Conservation (phyloP, 2,797 vertebrate genomes). For the Helostoma temminkii region DNA sequence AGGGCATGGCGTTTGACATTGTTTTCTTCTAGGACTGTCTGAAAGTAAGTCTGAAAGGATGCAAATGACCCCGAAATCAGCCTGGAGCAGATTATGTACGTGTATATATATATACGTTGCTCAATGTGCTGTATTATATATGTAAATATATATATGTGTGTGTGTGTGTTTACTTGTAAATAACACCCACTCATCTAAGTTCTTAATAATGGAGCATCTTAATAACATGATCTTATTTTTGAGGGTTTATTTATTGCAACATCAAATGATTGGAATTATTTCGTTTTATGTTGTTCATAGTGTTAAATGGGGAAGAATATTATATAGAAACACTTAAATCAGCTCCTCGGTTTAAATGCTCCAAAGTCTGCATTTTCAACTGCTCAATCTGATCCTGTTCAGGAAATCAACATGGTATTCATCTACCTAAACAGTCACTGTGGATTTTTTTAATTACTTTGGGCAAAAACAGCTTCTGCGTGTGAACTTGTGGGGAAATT, state of each 20-base stretch:
- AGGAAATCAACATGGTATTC: slow-evolving; percentile 36
- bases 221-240: slow-evolving; percentile 11
- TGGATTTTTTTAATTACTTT: slow-evolving; percentile 25
- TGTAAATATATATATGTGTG: no score
- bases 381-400: slow-evolving; percentile 29
- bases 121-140: slow-evolving; percentile 23
- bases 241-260: slow-evolving; percentile 1
- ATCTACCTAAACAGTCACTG: slow-evolving; percentile 14
- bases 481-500: slow-evolving; percentile 34
- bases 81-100: no score
- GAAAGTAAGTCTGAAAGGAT: slow-evolving; percentile 70
- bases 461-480: slow-evolving; percentile 16
- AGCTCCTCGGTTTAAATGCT: slow-evolving; percentile 35
- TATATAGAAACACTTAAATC: slow-evolving; percentile 22
- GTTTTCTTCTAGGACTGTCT: slow-evolving; percentile 43
- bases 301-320: slow-evolving; percentile 2
- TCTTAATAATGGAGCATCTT: no score
- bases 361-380: slow-evolving; percentile 21
- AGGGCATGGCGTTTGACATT: slow-evolving; percentile 50
- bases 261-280: slow-evolving; percentile 14
- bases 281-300: background rate
- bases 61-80: slow-evolving; percentile 67
- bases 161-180: slow-evolving; percentile 40
- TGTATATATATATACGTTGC: no score
- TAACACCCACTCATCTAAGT: slow-evolving; percentile 10